Evolutionary conservation across 2,113 vertebrate species (phyloP), one percentile per base, ranked within the genome.

Genomic region (Alaudala cheleensis): DNA sequence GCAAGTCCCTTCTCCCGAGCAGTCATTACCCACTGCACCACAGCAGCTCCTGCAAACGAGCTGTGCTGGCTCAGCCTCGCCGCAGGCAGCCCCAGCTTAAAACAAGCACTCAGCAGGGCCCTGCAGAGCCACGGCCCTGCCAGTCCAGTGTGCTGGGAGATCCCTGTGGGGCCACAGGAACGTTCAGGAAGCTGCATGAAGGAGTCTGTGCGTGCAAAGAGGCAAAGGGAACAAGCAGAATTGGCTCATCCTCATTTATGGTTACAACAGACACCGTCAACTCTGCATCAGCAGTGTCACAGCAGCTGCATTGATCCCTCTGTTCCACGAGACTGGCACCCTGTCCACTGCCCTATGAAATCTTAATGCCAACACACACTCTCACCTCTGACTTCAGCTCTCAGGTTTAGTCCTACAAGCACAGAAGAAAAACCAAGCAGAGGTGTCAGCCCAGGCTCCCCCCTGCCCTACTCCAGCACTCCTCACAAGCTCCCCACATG

Each of bases 91-190:
- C 26, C 85, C 22, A 13, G 4, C 57, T 73, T 65, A 2, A 71
- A 96, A 51, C 80, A 7, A 69, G 26, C 22, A 9, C 69, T 2
- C 42, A 18, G 31, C 37, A 4, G 53, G 61, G 45, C 57, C 17
- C 3, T 3, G 1, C 1, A 16, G 49, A 50, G 54, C 0, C 0
- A 34, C 0, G 37, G 61, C 23, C 50, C 72, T 8, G 39, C 33
- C n/a, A 28, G 20, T 7, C 28, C 76, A 47, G 76, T 0, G 18
- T 7, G 19, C 26, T 28, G 18, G n/a, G 18, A 3, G 47, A 61
- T 17, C 87, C 58, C 28, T 16, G 2, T 2, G 15, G 45, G 47
- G 51, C 18, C 14, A 29, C 57, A 76, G 67, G 28, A 77, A 33
- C 6, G 2, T 1, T 39, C 23, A 19, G 58, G 83, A 77, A 51